A percentile compares a stretch with the other conserved stretches of the same genome.
Evolutionary conservation across 2,113 vertebrate species (phyloP).

Genomic region (Equus quagga): DNA sequence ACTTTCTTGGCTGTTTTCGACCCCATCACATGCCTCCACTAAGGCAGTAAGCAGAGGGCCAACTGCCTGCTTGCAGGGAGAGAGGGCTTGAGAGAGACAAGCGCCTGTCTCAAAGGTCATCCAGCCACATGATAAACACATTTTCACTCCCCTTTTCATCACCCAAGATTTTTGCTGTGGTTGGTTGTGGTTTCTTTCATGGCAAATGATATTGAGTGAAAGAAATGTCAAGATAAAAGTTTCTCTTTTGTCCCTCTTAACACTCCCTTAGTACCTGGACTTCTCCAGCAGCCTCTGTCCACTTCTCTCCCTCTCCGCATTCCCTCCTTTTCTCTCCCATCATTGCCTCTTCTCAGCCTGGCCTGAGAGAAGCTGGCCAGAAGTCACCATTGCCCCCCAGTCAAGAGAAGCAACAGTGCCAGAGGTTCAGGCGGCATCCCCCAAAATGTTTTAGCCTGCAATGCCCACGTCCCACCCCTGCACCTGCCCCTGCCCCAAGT

Average conservation of each 20-base stretch:
- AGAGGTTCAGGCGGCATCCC: background rate
- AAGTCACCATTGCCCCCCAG: background rate
- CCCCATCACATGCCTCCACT: background rate
- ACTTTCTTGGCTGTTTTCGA: background rate
- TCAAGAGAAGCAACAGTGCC: background rate
- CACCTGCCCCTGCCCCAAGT: background rate
- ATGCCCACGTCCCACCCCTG: too few relatives aligned
- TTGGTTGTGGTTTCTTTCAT: background rate
- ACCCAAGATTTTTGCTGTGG: background rate
- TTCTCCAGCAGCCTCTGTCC: background rate
- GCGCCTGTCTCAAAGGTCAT: fast-evolving
- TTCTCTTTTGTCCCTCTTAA: background rate
- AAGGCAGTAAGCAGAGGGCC: background rate
- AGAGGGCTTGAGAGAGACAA: background rate
- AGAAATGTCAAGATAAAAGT: background rate
- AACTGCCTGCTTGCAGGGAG: background rate
- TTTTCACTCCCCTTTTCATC: background rate
- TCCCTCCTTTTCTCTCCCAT: background rate
- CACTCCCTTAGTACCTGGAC: background rate
- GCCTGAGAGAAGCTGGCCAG: background rate
- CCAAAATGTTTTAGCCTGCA: background rate
- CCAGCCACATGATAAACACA: background rate
- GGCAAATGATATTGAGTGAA: background rate
- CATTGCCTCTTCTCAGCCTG: background rate
- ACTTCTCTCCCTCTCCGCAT: background rate